Conservation (phyloP, 2,113 vertebrate species). For the Sylvietta virens region DNA sequence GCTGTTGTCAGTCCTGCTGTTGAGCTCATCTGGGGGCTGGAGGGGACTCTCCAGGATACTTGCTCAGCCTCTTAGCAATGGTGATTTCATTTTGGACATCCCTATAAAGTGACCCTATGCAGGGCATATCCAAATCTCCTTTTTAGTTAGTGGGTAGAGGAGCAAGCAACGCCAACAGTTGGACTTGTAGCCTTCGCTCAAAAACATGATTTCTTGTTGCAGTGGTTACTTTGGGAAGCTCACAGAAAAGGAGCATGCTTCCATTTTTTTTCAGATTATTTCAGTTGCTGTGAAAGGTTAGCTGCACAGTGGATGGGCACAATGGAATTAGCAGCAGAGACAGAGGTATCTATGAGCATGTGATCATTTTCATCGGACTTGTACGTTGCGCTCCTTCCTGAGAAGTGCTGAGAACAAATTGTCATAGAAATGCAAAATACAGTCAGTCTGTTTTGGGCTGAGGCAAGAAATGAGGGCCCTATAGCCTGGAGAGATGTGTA, state of each 20-base stretch:
- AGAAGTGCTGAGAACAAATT: background rate
- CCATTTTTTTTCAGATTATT: background rate
- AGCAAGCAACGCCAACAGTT: background rate
- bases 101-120: background rate
- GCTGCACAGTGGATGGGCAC: background rate
- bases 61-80: background rate
- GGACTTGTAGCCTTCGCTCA: background rate
- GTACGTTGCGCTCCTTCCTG: background rate
- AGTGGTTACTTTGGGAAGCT: background rate
- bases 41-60: background rate
- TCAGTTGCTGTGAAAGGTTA: background rate
- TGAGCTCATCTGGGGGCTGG: background rate
- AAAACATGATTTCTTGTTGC: rapidly evolving
- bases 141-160: background rate
- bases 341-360: rapidly evolving
- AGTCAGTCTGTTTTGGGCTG: background rate
- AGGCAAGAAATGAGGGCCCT: background rate
- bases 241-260: rapidly evolving
- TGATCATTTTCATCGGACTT: background rate
- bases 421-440: background rate
- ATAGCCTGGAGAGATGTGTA: background rate
- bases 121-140: background rate
- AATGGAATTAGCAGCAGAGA: background rate
- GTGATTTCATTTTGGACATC: background rate
- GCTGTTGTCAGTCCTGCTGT: background rate